Percentiles rank a stretch among this genome's conserved stretches.
Conservation (phyloP, 2,888 invertebrate species). For the Pandemis heparana region DNA sequence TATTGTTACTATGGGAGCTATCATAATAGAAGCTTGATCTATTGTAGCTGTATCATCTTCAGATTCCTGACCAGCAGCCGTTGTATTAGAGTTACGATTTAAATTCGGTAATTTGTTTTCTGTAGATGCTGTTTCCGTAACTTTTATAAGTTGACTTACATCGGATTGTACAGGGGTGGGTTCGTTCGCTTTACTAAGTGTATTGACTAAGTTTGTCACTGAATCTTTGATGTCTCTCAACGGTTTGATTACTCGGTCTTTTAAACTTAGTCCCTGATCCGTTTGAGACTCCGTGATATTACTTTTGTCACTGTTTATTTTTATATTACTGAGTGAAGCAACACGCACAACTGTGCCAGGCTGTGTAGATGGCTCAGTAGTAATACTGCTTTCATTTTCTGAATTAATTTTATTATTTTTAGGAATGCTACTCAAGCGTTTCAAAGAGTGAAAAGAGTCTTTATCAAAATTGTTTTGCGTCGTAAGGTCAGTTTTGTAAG, state of each 20-base stretch:
- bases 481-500: not conserved
- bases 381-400: not conserved
- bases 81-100: not conserved
- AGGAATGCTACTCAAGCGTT: not conserved
- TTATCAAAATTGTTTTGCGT: not conserved
- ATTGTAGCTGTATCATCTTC: not conserved
- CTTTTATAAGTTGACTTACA: not conserved
- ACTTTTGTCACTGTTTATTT: not conserved
- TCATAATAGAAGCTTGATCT: not conserved
- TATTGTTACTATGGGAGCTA: not conserved
- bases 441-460: not conserved
- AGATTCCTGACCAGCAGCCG: not conserved
- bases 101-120: not conserved
- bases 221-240: not conserved
- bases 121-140: not conserved
- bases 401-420: not conserved
- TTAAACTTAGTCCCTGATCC: not conserved
- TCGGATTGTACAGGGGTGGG: not conserved
- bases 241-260: not conserved
- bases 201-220: not conserved
- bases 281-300: not conserved
- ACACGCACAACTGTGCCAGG: not conserved
- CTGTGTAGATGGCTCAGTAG: not conserved
- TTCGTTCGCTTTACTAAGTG: not conserved
- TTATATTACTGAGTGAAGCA: not conserved